phyloP scores from a whole-genome alignment of 2,888 invertebrate genomes.

The Mechanitis mazaeus region DNA sequence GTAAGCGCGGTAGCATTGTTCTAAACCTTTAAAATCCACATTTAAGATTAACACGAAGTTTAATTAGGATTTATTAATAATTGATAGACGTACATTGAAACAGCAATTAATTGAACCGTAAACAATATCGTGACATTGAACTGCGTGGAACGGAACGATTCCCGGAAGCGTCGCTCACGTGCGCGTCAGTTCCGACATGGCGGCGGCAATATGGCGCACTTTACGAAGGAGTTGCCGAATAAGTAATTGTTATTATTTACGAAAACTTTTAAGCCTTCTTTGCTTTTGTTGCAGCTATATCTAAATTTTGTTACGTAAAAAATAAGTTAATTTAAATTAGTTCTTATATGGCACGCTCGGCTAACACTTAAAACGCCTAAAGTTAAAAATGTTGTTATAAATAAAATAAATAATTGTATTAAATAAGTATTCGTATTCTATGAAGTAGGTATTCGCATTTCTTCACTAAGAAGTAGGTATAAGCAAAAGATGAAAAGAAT shows the following conservation, averaged over 20 bases:
- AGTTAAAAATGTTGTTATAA: no score
- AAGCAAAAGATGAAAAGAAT: constrained; percentile 5
- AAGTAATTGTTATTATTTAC: constrained; percentile 4
- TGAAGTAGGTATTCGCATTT: background rate
- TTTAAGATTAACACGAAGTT: no score
- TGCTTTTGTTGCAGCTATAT: no score
- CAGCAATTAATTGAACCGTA: constrained; percentile 26
- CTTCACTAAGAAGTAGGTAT: background rate
- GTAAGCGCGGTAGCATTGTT: no score
- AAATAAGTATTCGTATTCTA: no score
- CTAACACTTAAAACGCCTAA: no score
- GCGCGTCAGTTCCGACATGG: constrained; percentile 70
- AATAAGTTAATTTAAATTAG: no score
- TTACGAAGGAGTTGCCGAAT: constrained; percentile 37
- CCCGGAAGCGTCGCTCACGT: constrained; percentile 70
- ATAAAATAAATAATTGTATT: no score
- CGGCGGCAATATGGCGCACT: constrained; percentile 69
- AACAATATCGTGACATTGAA: constrained; percentile 65
- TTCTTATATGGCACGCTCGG: no score
- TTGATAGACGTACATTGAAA: constrained; percentile 6
- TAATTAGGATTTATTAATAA: no score
- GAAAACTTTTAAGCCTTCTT: background rate
- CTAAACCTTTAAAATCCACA: no score
- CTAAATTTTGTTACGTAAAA: no score
- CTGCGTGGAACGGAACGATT: constrained; percentile 68